Conservation (phyloP, 92 coral and sea anemone genomes). For the Galaxea fascicularis region DNA sequence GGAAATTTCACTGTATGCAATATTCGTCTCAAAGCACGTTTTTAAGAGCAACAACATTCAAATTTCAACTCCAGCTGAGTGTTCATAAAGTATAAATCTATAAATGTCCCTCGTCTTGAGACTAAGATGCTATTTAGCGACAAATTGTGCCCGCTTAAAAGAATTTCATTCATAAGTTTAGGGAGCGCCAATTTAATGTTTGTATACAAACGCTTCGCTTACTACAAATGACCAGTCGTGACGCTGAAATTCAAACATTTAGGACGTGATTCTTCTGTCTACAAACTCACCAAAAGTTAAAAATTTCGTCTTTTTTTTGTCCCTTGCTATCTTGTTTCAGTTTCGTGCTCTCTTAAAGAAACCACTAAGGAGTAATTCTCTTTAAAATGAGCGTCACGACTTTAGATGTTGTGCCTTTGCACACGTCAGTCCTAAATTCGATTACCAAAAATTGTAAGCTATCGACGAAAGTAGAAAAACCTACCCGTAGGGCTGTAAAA, state of each 20-base stretch:
- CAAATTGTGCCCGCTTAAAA: constrained; percentile 36
- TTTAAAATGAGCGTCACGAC: not conserved
- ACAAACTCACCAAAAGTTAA: not conserved
- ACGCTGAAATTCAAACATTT: constrained; percentile 22
- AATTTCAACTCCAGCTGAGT: constrained; percentile 15
- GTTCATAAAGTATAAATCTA: constrained; percentile 30
- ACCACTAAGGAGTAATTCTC: not conserved
- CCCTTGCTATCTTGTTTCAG: not conserved
- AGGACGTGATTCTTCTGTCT: constrained; percentile 19
- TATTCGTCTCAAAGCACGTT: constrained; percentile 34
- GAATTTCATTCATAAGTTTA: constrained; percentile 75
- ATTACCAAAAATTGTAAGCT: not conserved
- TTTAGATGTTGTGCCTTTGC: not conserved
- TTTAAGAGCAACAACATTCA: constrained; percentile 4
- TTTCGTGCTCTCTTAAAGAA: not conserved
- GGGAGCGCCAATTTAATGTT: constrained; percentile 63
- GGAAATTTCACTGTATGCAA: constrained; percentile 30
- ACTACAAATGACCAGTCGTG: constrained; percentile 39
- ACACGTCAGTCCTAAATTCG: constrained; percentile 37
- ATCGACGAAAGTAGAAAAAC: not conserved
- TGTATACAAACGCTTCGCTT: constrained; percentile 56
- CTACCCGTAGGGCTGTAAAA: not conserved
- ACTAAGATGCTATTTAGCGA: not conserved
- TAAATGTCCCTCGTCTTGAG: constrained; percentile 21
- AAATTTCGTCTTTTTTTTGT: not conserved